Base-by-base conservation (phyloP, 2,797 vertebrate species). In the Percopsis omiscomaycus region DNA sequence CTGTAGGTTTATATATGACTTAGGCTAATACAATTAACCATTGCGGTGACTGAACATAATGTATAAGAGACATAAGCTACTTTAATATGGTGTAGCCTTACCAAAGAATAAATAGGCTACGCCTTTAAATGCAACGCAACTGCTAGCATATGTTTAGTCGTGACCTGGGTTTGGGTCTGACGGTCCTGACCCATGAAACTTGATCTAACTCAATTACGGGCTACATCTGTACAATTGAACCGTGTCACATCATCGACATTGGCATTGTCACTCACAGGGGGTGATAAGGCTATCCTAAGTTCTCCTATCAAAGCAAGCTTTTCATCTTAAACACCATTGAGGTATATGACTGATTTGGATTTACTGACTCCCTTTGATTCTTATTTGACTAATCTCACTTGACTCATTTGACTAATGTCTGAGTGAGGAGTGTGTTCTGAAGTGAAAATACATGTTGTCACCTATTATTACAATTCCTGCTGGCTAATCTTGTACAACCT, bases 121-220 rank as follows among this genome's bases (percentile, higher is more conserved):
- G 22, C 22, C 22, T 22, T 22, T 22, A 22, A 22, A 22, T 5
- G 44, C 44, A 22, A 22, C 22, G 44, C 44, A 22, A 22, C 22
- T 22, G 22, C 22, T 22, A 22, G 8, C 0, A 54, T 1, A n/a
- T 12, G 12, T 14, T 30, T 54, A 13, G 52, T 54, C 28, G 30
- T 55, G 9, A 30, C 3, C 11, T 2, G 0, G 15, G 13, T 30
- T 55, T n/a, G 28, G 45, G 46, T 3, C 4, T 11, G 29, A 47
- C 6, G 22, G 11, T 59, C 64, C 28, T 1, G 22, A 54, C 16
- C 29, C 29, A 45, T 68, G 68, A 75, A 75, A 70, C 68, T 49
- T 59, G 70, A 64, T 32, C 66, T 55, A 44, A 49, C 79, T 75
- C 59, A 13, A n/a, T 49, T 30, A 5, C 59, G 30, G 13, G 27